phyloP scores from a whole-genome alignment of 2,888 invertebrate species.

The Priocnemis perturbator region DNA sequence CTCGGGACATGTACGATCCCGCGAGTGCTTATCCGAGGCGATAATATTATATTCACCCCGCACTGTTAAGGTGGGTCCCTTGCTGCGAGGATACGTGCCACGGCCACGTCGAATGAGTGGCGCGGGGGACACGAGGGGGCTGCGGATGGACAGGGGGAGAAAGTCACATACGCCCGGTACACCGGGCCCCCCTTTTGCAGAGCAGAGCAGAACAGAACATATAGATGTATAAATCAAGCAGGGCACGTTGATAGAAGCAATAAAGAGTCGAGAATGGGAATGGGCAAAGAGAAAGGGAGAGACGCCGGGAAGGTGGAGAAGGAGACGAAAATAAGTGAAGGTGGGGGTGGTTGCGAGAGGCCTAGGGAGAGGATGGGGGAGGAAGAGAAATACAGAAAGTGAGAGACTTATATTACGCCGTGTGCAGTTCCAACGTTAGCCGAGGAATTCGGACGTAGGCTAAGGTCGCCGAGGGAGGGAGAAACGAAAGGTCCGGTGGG shows the following conservation, averaged over 20 bases:
- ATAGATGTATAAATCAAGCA: constrained; percentile 68
- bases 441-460: constrained; percentile 59
- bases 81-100: constrained; percentile 34
- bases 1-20: constrained; percentile 31
- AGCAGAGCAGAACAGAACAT: constrained; percentile 53
- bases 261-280: constrained; percentile 63
- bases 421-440: constrained; percentile 54
- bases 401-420: constrained; percentile 58
- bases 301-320: constrained; percentile 24
- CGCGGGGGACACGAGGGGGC: not conserved
- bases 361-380: constrained; percentile 27
- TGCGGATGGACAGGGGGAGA: constrained; percentile 11
- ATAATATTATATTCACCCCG: constrained; percentile 50
- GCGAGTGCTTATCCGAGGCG: constrained; percentile 44
- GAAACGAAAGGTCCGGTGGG: constrained; percentile 51
- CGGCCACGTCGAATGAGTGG: constrained; percentile 16
- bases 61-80: constrained; percentile 33
- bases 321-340: constrained; percentile 28
- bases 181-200: constrained; percentile 29
- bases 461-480: constrained; percentile 46
- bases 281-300: constrained; percentile 37
- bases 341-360: constrained; percentile 18
- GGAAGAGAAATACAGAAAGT: constrained; percentile 33
- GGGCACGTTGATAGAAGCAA: constrained; percentile 70
- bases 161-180: constrained; percentile 24